Base-by-base conservation (phyloP, 2,113 vertebrate genomes). In the Periophthalmus modestus region DNA sequence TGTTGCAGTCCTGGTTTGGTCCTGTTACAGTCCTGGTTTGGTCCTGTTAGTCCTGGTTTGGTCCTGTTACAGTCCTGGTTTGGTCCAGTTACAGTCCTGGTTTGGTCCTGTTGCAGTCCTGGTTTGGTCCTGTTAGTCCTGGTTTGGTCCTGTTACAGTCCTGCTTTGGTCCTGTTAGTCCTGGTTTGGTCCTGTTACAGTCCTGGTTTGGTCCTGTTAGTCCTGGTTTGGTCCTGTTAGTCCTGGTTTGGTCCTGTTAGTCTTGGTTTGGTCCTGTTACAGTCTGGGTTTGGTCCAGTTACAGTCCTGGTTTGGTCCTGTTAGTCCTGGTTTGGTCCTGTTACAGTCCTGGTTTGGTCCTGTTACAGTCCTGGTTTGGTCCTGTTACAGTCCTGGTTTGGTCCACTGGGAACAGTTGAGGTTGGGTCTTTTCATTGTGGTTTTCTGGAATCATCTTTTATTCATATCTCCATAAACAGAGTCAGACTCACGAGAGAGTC, bases 401-500 rank as follows among this genome's bases (percentile, higher is more conserved):
- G 11, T 58, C 57, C 57, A 9, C 21, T 1, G 21, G 55, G 55
- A 58, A n/a, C 55, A 4, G n/a, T 58, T 58, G 55, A 23, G 54
- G n/a, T 54, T 3, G 3, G 50, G 19, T n/a, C 23, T 24, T 58
- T 58, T 58, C 55, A 58, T 58, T 58, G 55, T 58, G 55, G 55
- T 58, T 58, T 24, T 23, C n/a, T 58, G 55, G 50, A 58, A 58
- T 58, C 55, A 58, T 58, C 55, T 58, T 55, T 58, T 58, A 58
- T 58, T 58, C 55, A 58, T 24, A 9, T 21, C 55, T 12, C 55
- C 55, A 58, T 58, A 23, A 58, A 58, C 50, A 15, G 14, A 16
- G 13, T 16, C 48, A 18, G 14, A 50, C 15, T 50, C 48, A 50
- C 11, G 14, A 50, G 10, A 57, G 57, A 59, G 21, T 50, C 21